These are phyloP conservation scores for Scaptomyza flava DNA, from an alignment of 2,888 invertebrate species.

Conservation along the genomic window DNA sequence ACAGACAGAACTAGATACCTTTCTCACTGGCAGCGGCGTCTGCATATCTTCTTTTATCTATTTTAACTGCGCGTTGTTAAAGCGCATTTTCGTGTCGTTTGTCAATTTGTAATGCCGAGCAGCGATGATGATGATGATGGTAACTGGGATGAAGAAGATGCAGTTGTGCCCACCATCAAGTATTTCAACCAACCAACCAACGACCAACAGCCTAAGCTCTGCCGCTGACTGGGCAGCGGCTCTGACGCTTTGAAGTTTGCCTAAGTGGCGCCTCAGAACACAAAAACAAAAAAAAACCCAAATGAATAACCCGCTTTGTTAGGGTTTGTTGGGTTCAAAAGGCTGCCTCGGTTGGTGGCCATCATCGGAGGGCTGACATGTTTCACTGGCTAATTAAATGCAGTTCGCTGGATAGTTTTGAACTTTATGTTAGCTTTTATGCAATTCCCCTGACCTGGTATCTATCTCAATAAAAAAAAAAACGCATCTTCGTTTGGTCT, in stretches of 20 bases:
- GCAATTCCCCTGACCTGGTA: slow-evolving; percentile 24
- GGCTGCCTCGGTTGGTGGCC: slow-evolving; percentile 70
- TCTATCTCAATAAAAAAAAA: slow-evolving; percentile 58
- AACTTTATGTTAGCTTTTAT: slow-evolving; percentile 65
- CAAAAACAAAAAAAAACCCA: background rate
- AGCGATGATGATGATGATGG: slow-evolving; percentile 52
- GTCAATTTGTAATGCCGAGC: slow-evolving; percentile 79
- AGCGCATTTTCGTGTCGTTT: slow-evolving; percentile 83
- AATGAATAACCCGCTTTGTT: slow-evolving; percentile 48
- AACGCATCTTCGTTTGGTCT: slow-evolving; percentile 50
- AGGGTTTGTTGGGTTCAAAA: slow-evolving; percentile 67
- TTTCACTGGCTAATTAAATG: slow-evolving; percentile 73
- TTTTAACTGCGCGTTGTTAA: slow-evolving; percentile 82
- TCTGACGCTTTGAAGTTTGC: slow-evolving; percentile 68
- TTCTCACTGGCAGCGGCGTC: slow-evolving; percentile 62
- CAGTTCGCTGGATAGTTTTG: slow-evolving; percentile 54
- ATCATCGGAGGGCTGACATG: slow-evolving; percentile 40
- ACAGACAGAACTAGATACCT: slow-evolving; percentile 17
- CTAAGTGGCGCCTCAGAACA: slow-evolving; percentile 80
- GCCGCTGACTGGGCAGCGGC: slow-evolving; percentile 35
- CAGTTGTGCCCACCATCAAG: slow-evolving; percentile 38
- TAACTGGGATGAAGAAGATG: slow-evolving; percentile 47
- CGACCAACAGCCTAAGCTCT: slow-evolving; percentile 28
- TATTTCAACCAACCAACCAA: slow-evolving; percentile 25
- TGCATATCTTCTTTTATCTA: slow-evolving; percentile 79